Base-by-base conservation (phyloP, 2,888 invertebrate species). In the Bhutanitis thaidina region DNA sequence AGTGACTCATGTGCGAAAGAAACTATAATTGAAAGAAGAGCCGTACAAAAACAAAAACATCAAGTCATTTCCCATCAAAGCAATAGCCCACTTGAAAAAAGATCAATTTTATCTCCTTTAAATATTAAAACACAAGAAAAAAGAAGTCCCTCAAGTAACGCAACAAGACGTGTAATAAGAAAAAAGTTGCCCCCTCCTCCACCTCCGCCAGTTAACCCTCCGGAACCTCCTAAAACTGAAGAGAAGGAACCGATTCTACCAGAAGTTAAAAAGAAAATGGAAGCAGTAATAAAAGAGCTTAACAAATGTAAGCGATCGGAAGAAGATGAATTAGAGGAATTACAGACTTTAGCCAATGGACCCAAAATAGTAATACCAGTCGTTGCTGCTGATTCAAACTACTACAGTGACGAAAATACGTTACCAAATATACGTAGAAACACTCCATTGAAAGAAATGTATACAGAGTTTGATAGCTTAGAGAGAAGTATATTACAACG, bases 261-360 rank as follows among this genome's bases (percentile, higher is more conserved):
- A 39, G 89, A 91, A 65, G 87, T 91, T 0, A 91, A 91, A 69
- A 80, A 88, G 41, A 91, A 91, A 66, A 92, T 92, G 92, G 90
- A 91, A 62, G 92, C 92, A 8, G 92, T 92, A 16, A 92, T 92
- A 52, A 85, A 88, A 39, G 92, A 92, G 68, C 71, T 92, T 2
- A 83, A 81, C 56, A 75, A 80, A 61, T 89, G 89, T 59, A 71
- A 74, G 49, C 75, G 80, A 55, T 71, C 83, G 8, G 70, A 67
- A 37, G 71, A 74, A 56, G 41, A 74, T 47, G 72, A 80, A 65
- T 12, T 47, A 14, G 76, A 80, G 55, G 61, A 75, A 2, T 71
- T 74, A 57, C 64, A 75, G 14, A 79, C 78, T 67, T 71, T 71
- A 29, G 69, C 76, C 43, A 34, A 12, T 34, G 43, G 20, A 43